phyloP scores from a whole-genome alignment of 2,888 invertebrate genomes.

The Thalpophila matura region DNA sequence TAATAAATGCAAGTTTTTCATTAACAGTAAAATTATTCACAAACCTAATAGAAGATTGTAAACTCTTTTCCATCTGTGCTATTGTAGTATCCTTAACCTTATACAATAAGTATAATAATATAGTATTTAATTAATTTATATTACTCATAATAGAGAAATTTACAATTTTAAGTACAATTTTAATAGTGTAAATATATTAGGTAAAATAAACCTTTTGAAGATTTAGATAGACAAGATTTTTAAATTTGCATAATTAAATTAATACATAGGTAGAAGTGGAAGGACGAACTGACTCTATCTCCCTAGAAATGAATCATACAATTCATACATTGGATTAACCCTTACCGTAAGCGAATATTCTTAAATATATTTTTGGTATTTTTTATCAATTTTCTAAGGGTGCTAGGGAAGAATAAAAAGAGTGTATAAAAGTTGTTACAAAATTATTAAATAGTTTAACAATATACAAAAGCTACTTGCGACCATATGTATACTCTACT shows the following conservation, averaged over 20 bases:
- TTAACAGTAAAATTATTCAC: slow-evolving; percentile 45
- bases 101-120: slow-evolving; percentile 43
- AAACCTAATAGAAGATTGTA: slow-evolving; percentile 37
- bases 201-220: slow-evolving; percentile 60
- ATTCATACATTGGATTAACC: slow-evolving; percentile 42
- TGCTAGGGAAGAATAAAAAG: slow-evolving; percentile 90
- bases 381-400: slow-evolving; percentile 78
- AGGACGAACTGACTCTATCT: slow-evolving; percentile 25
- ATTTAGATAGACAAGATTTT: slow-evolving; percentile 56
- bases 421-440: slow-evolving; percentile 90
- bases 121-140: slow-evolving; percentile 52
- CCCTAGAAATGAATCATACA: slow-evolving; percentile 30
- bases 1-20: slow-evolving; percentile 33
- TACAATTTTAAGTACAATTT: slow-evolving; percentile 59
- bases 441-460: slow-evolving; percentile 89
- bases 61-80: slow-evolving; percentile 44
- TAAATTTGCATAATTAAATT: slow-evolving; percentile 52
- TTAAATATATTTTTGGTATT: slow-evolving; percentile 62
- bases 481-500: slow-evolving; percentile 80
- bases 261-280: slow-evolving; percentile 44
- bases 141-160: slow-evolving; percentile 57
- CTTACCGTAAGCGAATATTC: slow-evolving; percentile 57
- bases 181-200: slow-evolving; percentile 62
- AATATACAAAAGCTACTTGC: slow-evolving; percentile 90
- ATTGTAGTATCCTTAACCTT: slow-evolving; percentile 52